Conservation (phyloP, 2,797 vertebrate genomes). For the Pangasius larnaudii region DNA sequence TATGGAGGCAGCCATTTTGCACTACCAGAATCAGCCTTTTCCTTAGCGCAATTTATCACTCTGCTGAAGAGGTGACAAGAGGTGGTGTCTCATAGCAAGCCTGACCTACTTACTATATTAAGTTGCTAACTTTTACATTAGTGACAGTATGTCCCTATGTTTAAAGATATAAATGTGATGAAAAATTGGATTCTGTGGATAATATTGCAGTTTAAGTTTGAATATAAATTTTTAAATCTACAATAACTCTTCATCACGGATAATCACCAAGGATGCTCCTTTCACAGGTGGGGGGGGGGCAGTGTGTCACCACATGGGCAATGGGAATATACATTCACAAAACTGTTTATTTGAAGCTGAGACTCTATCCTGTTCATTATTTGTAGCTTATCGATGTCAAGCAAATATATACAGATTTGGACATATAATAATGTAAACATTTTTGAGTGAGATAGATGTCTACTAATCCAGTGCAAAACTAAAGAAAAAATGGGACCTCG, state of each 20-base stretch:
- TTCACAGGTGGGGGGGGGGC: neutral
- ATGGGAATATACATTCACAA: neutral
- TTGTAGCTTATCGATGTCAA: neutral
- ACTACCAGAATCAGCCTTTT: neutral
- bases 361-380: neutral
- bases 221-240: neutral
- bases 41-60: neutral
- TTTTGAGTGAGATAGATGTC: neutral
- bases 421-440: neutral
- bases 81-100: neutral
- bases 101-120: neutral
- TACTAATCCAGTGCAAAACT: neutral
- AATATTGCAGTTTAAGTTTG: neutral
- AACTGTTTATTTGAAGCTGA: neutral
- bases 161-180: neutral
- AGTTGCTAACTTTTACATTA: neutral
- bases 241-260: neutral
- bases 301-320: neutral
- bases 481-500: neutral
- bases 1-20: neutral
- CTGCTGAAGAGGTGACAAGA: neutral
- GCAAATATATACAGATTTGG: neutral
- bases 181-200: constrained; percentile 1
- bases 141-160: neutral
- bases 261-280: neutral